These are phyloP conservation scores for Ceratina australensis DNA, from an alignment of 1,140 invertebrate species.

Conservation along the genomic window DNA sequence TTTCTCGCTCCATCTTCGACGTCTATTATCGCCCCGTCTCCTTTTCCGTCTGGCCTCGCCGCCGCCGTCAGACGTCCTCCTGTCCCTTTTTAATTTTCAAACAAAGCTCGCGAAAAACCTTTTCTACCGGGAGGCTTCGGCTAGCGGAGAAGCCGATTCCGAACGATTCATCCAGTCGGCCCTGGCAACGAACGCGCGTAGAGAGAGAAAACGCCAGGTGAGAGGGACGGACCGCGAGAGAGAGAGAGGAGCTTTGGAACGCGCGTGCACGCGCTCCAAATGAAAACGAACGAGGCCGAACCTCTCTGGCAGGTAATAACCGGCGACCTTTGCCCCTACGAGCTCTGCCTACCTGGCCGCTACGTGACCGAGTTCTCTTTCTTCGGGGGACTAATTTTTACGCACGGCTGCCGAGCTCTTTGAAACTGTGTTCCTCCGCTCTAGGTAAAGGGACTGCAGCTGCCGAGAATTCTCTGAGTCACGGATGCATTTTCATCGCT, in stretches of 20 bases:
- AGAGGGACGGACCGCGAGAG: not conserved
- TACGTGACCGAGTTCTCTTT: conserved; percentile 39
- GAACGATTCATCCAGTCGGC: not conserved
- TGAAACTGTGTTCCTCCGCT: not conserved
- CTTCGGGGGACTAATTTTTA: conserved; percentile 30
- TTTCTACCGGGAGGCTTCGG: not conserved
- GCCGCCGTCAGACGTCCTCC: conserved; percentile 22
- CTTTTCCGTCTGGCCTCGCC: conserved; percentile 6
- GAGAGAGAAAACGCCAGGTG: not conserved
- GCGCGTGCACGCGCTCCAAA: conserved; percentile 16
- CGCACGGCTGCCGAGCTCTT: conserved; percentile 2
- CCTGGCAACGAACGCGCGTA: conserved; percentile 23
- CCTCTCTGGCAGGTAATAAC: conserved; percentile 43
- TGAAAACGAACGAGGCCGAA: conserved; percentile 29
- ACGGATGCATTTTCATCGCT: not conserved
- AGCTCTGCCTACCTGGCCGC: conserved; percentile 40
- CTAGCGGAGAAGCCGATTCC: not conserved
- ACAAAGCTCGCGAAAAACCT: conserved; percentile 48
- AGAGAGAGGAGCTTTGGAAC: not conserved
- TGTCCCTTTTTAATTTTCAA: conserved; percentile 42
- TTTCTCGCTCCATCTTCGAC: conserved; percentile 20
- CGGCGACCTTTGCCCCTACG: conserved; percentile 21
- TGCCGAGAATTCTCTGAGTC: conserved; percentile 13
- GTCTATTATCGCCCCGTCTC: conserved; percentile 33
- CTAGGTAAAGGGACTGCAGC: conserved; percentile 7